Evolutionary conservation across 1,140 invertebrate genomes (phyloP), one percentile per base, ranked within the genome.

Genomic region (Drosophila tsacasi): DNA sequence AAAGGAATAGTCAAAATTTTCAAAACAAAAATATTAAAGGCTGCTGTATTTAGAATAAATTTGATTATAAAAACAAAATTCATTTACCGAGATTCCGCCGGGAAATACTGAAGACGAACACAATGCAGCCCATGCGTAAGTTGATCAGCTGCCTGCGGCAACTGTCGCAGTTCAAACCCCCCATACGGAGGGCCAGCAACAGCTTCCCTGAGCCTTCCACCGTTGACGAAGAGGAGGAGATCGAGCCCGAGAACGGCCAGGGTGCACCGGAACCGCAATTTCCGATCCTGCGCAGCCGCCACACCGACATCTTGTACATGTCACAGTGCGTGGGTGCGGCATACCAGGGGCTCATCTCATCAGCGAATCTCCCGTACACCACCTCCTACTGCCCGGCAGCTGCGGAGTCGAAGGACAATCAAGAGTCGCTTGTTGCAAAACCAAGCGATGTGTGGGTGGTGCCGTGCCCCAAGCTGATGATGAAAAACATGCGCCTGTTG

Each of bases 301-400:
- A 50, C 13, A 66, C 65, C 1, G 52, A 90, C 52, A 23, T 79
- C 1, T 85, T 89, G 5, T 84, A 81, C 65, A 79, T 90, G 81
- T 74, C 85, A 7, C 47, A 71, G 13, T 58, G 15, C 4, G 68
- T 89, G 8, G 81, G 85, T 6, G 67, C 74, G 0, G 75, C 69
- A 1, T 81, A 89, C 58, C 84, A 84, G 44, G 68, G 71, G 10
- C 21, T 69, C 0, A 58, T 71, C 0, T 66, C 73, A 3, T 64
- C 83, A 9, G 49, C 60, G 10, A 65, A 81, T 44, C 37, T 57
- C 23, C 49, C 49, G 0, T 57, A 57, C n/a, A 17, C 23, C 30
- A 39, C 32, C 30, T 2, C 44, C 12, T 76, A 67, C 25, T 52
- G 59, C 30, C 15, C 61, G 7, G 39, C 8, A 4, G 32, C 57